Evolutionary conservation across 2,797 vertebrate genomes (phyloP).

Genomic region (Epinephelus malabaricus): DNA sequence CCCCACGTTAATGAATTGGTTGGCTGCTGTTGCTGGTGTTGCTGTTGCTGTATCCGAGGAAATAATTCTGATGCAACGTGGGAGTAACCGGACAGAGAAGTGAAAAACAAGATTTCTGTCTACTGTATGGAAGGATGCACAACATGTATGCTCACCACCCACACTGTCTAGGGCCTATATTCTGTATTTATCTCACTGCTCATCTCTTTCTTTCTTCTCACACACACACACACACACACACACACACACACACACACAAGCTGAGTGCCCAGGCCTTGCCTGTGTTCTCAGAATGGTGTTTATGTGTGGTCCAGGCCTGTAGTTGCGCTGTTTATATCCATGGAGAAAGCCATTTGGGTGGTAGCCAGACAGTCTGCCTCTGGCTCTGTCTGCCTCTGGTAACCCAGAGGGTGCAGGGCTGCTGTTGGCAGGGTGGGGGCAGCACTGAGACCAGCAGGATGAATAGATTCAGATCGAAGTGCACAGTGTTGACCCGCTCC

Average conservation of each 20-base stretch:
- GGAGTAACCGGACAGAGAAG: conserved; percentile 71
- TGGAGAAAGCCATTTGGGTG: conserved; percentile 82
- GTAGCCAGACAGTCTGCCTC: conserved; percentile 79
- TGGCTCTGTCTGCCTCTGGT: conserved; percentile 71
- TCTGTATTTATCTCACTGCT: conserved; percentile 59
- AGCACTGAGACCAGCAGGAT: conserved; percentile 49
- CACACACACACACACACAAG: conserved; percentile 12
- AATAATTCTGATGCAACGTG: conserved; percentile 79
- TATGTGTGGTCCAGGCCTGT: conserved; percentile 82
- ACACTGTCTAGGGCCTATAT: conserved; percentile 57
- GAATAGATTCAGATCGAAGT: neutral
- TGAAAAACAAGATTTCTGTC: conserved; percentile 55
- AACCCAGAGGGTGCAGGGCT: conserved; percentile 47
- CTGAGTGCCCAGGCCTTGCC: conserved; percentile 49
- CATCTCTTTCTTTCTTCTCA: conserved; percentile 36
- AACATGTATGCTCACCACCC: conserved; percentile 64
- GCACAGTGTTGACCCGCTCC: neutral
- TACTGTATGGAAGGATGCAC: conserved; percentile 52
- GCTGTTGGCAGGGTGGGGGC: conserved; percentile 59
- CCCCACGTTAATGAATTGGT: conserved; percentile 42
- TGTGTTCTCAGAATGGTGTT: conserved; percentile 74
- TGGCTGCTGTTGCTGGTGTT: conserved; percentile 21
- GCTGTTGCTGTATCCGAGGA: conserved; percentile 40
- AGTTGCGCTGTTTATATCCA: conserved; percentile 81
- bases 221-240: conserved; percentile 10